Evolutionary conservation across 2,888 invertebrate genomes (phyloP).

Genomic region (Coleophora deauratella): DNA sequence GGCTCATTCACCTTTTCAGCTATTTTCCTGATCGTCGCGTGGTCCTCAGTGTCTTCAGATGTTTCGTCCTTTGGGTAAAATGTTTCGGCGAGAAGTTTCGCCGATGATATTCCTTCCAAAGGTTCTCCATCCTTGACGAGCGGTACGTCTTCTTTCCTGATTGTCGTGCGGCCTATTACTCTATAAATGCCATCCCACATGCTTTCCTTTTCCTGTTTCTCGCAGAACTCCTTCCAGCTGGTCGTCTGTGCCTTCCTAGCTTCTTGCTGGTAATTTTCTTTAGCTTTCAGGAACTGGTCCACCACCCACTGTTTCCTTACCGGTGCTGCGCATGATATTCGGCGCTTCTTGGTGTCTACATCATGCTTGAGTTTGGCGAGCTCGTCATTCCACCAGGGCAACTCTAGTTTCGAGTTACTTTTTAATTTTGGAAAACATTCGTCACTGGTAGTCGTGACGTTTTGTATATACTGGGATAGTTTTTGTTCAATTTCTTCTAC

Average conservation of each 20-base stretch:
- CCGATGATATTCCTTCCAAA: not conserved
- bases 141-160: not conserved
- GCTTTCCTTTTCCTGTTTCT: not conserved
- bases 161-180: not conserved
- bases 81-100: not conserved
- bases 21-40: not conserved
- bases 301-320: conserved; percentile 7
- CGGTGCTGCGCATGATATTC: not conserved
- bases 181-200: not conserved
- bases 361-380: not conserved
- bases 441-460: too few relatives aligned
- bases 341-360: not conserved
- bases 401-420: not conserved
- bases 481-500: not conserved
- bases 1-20: not conserved
- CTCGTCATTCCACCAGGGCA: not conserved
- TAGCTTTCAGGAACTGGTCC: not conserved
- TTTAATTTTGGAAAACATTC: not conserved
- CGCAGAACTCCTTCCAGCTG: not conserved
- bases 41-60: not conserved
- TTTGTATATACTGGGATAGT: not conserved
- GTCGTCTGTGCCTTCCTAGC: not conserved
- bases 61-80: not conserved
- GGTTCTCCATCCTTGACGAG: not conserved
- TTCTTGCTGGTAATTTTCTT: not conserved